Percentiles rank a stretch among this genome's conserved stretches.
phyloP scores from a whole-genome alignment of 1,140 invertebrate genomes.

The honey bee (Apis mellifera) region Amel_HAv3.1 CM009934.2:11949001-11949500 shows the following conservation, averaged over 20 bases:
- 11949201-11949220: not conserved
- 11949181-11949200: too few relatives aligned
- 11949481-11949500: constrained; percentile 95
- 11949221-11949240: not conserved
- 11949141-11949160: not conserved
- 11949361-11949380: not conserved
- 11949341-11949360: constrained; percentile 87
- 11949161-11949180: not conserved
- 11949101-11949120: constrained; percentile 51
- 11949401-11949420: constrained; percentile 84
- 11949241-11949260: constrained; percentile 84
- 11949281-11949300: constrained; percentile 95
- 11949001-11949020: too few relatives aligned
- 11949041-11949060: too few relatives aligned
- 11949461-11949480: constrained; percentile 94
- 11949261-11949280: constrained; percentile 96
- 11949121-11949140: constrained; percentile 45
- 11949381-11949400: too few relatives aligned
- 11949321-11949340: constrained; percentile 92
- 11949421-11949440: constrained; percentile 96
- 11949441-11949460: constrained; percentile 94
- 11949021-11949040: too few relatives aligned
- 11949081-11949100: not conserved
- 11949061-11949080: not conserved
- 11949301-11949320: constrained; percentile 90